These are phyloP conservation scores for Amaurobius ferox DNA, from an alignment of 2,888 invertebrate species.

Conservation along the genomic window DNA sequence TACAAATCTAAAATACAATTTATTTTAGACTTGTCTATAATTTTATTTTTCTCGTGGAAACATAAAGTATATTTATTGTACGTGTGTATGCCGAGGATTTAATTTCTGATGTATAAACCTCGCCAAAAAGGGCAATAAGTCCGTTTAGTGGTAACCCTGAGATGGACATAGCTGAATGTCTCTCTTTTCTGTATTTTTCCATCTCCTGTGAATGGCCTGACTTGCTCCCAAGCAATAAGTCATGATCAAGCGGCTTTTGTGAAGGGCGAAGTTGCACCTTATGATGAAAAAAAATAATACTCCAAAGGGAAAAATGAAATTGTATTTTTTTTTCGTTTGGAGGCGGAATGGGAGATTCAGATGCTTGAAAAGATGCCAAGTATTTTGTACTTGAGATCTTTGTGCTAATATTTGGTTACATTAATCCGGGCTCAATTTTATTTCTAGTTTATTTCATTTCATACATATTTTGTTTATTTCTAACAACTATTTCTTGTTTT, in stretches of 20 bases:
- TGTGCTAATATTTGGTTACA: too few species aligned
- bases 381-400: not conserved
- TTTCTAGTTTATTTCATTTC: too few species aligned
- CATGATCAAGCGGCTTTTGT: conserved; percentile 58
- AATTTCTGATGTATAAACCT: too few species aligned
- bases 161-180: conserved; percentile 36
- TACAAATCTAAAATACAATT: too few species aligned
- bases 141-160: not conserved
- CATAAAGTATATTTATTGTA: too few species aligned
- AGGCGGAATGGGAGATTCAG: not conserved
- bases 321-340: not conserved
- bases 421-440: too few species aligned
- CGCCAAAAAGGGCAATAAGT: conserved; percentile 16
- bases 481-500: too few species aligned
- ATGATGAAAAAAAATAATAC: conserved; percentile 31
- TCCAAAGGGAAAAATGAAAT: not conserved
- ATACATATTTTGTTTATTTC: too few species aligned
- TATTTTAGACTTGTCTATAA: too few species aligned
- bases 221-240: conserved; percentile 61
- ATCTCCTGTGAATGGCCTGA: conserved; percentile 44
- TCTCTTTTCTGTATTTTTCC: conserved; percentile 45
- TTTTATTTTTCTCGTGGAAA: too few species aligned
- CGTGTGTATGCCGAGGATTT: too few species aligned
- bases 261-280: conserved; percentile 38
- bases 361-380: conserved; percentile 67